Conservation (phyloP, 2,113 vertebrate genomes). For the Paramisgurnus dabryanus region DNA sequence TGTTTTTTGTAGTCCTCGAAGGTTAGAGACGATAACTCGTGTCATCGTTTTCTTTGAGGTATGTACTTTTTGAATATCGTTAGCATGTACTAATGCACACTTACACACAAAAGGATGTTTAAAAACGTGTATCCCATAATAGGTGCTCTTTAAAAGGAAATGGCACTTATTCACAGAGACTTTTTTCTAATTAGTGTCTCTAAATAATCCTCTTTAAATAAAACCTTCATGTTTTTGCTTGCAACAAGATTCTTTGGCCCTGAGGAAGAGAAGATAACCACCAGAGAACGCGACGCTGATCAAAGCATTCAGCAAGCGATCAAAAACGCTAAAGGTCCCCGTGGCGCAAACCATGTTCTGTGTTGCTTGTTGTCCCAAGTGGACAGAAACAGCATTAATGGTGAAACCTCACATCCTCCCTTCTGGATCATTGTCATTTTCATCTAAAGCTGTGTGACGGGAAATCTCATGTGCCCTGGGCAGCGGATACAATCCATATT, state of each 20-base stretch:
- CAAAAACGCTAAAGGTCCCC: constrained; percentile 41
- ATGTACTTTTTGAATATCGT: no score
- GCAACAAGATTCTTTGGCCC: constrained; percentile 34
- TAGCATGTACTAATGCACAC: no score
- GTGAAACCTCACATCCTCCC: constrained; percentile 22
- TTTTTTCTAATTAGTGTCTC: constrained; percentile 1
- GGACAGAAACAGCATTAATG: constrained; percentile 46
- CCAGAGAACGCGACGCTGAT: constrained; percentile 53
- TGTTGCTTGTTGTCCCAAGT: constrained; percentile 30
- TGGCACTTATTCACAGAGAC: not conserved
- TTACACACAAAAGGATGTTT: no score
- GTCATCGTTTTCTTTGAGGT: no score
- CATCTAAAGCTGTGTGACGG: constrained; percentile 32
- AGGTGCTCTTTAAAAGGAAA: no score
- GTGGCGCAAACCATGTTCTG: constrained; percentile 27
- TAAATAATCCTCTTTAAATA: constrained; percentile 3
- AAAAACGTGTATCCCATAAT: no score
- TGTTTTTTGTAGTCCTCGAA: no score
- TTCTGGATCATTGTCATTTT: constrained; percentile 47
- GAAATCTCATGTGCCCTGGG: constrained; percentile 38
- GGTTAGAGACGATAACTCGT: no score
- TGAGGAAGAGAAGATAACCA: constrained; percentile 41
- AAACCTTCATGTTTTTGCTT: not conserved
- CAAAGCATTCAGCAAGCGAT: constrained; percentile 52
- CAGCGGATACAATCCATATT: constrained; percentile 47